Evolutionary conservation across 2,797 vertebrate species (phyloP), one percentile per base, ranked within the genome.

Genomic region (Tauraco hartlaubi): DNA sequence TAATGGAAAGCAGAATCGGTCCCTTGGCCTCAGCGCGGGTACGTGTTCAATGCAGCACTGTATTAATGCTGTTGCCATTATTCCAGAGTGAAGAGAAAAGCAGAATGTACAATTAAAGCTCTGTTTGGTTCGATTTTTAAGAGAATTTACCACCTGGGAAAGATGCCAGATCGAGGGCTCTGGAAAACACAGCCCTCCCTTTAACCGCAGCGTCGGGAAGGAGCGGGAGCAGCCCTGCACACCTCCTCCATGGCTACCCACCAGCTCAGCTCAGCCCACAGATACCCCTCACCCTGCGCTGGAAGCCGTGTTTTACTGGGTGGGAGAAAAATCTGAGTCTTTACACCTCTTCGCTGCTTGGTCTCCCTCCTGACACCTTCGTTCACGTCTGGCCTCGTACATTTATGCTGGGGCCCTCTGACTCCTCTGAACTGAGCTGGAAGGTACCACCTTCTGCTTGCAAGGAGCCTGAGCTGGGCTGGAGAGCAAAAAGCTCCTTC

Each of bases 41-140:
- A 56, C 0, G 0, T 56, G 61, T 76, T 92, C 89, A 83, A 61
- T 62, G 68, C 78, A 83, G 81, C 76, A 43, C 72, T 90, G 84
- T 85, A 44, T 44, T 90, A 90, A 85, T 75, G 79, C 79, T 44
- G 49, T 46, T 85, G 72, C 78, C 66, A 39, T 95, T 95, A 94
- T 95, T 95, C 55, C 2, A 0, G 76, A 81, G 62, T 78, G 69
- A 95, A 91, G 92, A 92, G 94, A 88, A 96, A 92, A 94, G 91
- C 91, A 94, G 92, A 94, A 92, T 49, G 54, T 88, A 90, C 82
- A 95, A 86, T 85, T 93, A 95, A 90, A 90, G 62, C 69, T 90
- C 82, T 92, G 88, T 88, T 96, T 88, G 41, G 68, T 92, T 92
- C 11, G 0, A 19, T 31, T 91, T 95, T 94, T 59, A 69, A 84